A percentile compares a stretch with the other conserved stretches of the same genome.
phyloP scores from a whole-genome alignment of 1,140 invertebrate genomes.

The Scylla paramamosain region DNA sequence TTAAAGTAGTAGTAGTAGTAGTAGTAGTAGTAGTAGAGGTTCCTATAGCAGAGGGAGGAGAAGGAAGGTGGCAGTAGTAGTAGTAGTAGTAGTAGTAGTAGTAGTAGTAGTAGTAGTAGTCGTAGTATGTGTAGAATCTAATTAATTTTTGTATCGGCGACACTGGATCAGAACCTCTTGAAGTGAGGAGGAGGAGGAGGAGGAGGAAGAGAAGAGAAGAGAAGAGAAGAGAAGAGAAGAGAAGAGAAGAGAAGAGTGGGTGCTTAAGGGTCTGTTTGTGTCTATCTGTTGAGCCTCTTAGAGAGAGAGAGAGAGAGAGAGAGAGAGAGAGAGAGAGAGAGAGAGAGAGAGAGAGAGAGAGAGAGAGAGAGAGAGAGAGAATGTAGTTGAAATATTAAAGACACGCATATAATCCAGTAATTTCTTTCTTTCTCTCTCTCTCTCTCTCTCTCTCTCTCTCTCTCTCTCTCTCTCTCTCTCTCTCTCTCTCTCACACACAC shows the following conservation, averaged over 20 bases:
- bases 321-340: conserved; percentile 35
- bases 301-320: conserved; percentile 40
- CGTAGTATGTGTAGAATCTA: not conserved
- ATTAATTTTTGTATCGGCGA: too few relatives aligned
- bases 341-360: conserved; percentile 35
- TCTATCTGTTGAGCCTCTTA: not conserved
- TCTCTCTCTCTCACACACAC: not conserved
- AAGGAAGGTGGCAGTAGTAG: not conserved
- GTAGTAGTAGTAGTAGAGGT: not conserved
- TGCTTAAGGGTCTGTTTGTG: too few relatives aligned
- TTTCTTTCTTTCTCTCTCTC: not conserved
- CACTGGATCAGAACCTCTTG: too few relatives aligned
- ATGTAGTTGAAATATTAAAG: not conserved
- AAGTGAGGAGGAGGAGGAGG: too few relatives aligned
- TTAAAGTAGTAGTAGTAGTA: not conserved
- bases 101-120: conserved; percentile 22
- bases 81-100: conserved; percentile 4
- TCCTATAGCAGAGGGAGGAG: not conserved
- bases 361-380: conserved; percentile 31
- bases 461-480: not conserved
- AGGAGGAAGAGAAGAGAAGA: too few relatives aligned
- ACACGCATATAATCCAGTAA: not conserved
- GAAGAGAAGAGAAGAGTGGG: too few relatives aligned
- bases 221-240: too few relatives aligned
- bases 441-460: not conserved